Conservation (phyloP, 2,797 vertebrate genomes). For the Pelochelys cantorii region DNA sequence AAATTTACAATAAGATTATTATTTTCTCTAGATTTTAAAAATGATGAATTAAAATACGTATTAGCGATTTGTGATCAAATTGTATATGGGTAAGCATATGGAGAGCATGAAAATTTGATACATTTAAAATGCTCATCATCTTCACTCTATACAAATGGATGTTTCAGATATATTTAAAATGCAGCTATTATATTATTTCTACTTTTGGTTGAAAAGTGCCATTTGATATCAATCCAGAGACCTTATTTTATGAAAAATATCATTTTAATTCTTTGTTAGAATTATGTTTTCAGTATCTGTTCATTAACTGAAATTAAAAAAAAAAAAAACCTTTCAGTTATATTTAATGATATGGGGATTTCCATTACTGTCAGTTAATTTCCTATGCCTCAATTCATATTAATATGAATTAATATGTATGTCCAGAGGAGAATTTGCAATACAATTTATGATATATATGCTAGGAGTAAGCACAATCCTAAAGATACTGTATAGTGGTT, state of each 20-base stretch:
- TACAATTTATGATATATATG: constrained; percentile 14
- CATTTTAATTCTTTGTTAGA: not conserved
- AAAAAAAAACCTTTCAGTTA: not conserved
- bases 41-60: not conserved
- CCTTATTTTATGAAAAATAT: not conserved
- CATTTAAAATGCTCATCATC: not conserved
- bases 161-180: not conserved
- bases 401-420: not conserved
- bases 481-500: not conserved
- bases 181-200: not conserved
- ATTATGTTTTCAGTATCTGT: not conserved
- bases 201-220: not conserved
- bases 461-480: not conserved
- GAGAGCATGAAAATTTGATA: not conserved
- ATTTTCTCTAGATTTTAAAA: not conserved
- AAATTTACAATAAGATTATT: not conserved
- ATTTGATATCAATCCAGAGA: not conserved
- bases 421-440: not conserved
- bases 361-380: not conserved
- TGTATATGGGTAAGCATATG: not conserved
- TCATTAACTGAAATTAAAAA: not conserved
- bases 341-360: not conserved
- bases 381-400: not conserved
- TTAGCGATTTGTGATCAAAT: not conserved
- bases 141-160: not conserved